A percentile compares a stretch with the other conserved stretches of the same genome.
These are phyloP conservation scores for Perognathus longimembris DNA, from an alignment of 2,113 vertebrate genomes.

Conservation along the genomic window DNA sequence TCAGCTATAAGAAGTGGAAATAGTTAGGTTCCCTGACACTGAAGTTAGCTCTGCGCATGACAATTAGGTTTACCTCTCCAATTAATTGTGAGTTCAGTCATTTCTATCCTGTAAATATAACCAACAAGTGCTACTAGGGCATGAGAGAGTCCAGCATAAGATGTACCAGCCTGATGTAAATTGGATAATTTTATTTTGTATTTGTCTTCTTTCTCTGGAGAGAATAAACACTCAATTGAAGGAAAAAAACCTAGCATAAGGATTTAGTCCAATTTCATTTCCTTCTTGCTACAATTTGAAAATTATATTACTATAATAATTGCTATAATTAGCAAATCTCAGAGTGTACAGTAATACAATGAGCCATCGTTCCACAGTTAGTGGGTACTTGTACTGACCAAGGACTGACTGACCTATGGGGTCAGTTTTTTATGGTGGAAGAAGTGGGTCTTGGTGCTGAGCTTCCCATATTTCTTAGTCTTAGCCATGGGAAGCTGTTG, in stretches of 20 bases:
- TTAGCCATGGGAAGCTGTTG: background rate
- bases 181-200: conserved; percentile 45
- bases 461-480: background rate
- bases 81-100: conserved; percentile 44
- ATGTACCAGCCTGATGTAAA: background rate
- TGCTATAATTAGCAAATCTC: background rate
- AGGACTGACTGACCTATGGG: background rate
- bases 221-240: conserved; percentile 25
- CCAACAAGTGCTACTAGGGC: conserved; percentile 25
- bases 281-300: background rate
- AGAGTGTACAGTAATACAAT: background rate
- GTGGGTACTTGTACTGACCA: background rate
- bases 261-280: conserved; percentile 35
- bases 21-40: conserved; percentile 29
- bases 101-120: conserved; percentile 29
- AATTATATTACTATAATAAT: background rate
- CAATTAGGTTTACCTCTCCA: conserved; percentile 53
- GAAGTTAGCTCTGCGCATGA: background rate
- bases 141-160: background rate
- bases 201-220: background rate
- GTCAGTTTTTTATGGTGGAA: background rate
- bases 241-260: background rate
- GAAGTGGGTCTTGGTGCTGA: background rate
- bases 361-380: background rate
- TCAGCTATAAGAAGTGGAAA: conserved; percentile 53